Evolutionary conservation across 2,797 vertebrate species (phyloP).

Genomic region (Ptychadena robeensis): DNA sequence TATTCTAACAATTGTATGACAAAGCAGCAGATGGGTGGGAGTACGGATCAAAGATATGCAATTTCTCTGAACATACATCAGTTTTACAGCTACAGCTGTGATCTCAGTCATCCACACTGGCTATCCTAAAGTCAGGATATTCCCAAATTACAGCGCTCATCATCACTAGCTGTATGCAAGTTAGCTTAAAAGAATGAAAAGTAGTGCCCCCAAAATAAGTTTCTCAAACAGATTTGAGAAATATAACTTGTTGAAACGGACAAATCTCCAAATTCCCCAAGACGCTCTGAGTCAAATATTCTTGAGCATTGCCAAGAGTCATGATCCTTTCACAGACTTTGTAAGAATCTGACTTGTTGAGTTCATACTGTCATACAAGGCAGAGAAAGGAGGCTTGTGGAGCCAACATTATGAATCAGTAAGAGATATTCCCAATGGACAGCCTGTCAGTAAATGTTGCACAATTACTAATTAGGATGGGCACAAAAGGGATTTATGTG

Average conservation of each 20-base stretch:
- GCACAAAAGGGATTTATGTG: constrained; percentile 35
- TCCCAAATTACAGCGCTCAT: constrained; percentile 4
- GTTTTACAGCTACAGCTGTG: constrained; percentile 12
- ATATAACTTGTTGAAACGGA: constrained; percentile 36
- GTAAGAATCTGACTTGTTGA: constrained; percentile 22
- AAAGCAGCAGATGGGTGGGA: neutral
- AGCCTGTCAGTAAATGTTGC: constrained; percentile 51
- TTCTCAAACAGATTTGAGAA: constrained; percentile 9
- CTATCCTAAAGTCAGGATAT: neutral
- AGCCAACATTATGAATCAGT: constrained; percentile 52
- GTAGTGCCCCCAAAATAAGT: neutral
- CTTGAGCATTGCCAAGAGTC: constrained; percentile 33
- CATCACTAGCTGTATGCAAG: neutral
- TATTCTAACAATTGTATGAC: neutral
- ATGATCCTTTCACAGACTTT: constrained; percentile 32
- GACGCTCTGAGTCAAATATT: constrained; percentile 37
- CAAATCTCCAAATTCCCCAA: constrained; percentile 37
- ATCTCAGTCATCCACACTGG: neutral
- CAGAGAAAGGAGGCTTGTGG: constrained; percentile 13
- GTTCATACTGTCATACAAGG: constrained; percentile 33
- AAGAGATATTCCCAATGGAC: constrained; percentile 31
- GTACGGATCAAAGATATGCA: neutral
- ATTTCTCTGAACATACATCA: neutral
- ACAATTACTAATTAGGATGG: constrained; percentile 39
- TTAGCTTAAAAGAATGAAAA: constrained; percentile 8